Percentiles rank a stretch among this genome's conserved stretches.
Conservation (phyloP, 1,140 invertebrate genomes). For the Gonioctena quinquepunctata region DNA sequence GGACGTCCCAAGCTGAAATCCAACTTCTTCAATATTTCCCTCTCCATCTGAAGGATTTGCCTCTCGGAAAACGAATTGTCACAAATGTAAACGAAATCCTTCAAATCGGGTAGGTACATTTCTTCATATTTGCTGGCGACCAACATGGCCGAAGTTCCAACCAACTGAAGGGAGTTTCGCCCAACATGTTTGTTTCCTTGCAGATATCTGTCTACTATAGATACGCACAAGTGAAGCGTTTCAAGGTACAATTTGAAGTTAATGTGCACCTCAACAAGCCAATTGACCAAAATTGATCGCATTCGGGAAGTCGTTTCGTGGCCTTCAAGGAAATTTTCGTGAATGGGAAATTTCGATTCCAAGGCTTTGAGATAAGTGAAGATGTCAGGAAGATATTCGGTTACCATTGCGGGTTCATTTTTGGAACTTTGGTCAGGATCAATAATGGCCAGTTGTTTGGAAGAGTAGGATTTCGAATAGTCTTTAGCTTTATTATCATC, state of each 20-base stretch:
- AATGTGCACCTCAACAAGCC: constrained; percentile 90
- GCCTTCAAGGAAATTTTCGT: constrained; percentile 65
- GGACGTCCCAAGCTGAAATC: constrained; percentile 85
- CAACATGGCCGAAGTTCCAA: constrained; percentile 89
- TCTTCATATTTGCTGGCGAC: constrained; percentile 97
- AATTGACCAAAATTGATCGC: constrained; percentile 88
- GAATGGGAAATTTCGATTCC: constrained; percentile 69
- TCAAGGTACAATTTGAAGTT: constrained; percentile 89
- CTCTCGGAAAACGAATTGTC: constrained; percentile 67
- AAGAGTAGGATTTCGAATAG: constrained; percentile 24
- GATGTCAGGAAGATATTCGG: constrained; percentile 84
- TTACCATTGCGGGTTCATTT: constrained; percentile 77
- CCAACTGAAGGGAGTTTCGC: constrained; percentile 79
- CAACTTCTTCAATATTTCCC: constrained; percentile 72
- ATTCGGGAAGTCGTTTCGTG: constrained; percentile 79
- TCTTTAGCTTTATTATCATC: background rate
- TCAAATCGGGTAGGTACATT: constrained; percentile 85
- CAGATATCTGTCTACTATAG: constrained; percentile 89
- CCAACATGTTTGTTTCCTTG: constrained; percentile 64
- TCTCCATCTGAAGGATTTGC: constrained; percentile 71
- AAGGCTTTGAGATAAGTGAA: constrained; percentile 76
- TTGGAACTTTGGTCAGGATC: constrained; percentile 70
- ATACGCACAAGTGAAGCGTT: constrained; percentile 87
- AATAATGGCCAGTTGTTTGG: constrained; percentile 26
- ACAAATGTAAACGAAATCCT: constrained; percentile 91